Percentiles rank a stretch among this genome's conserved stretches.
These are phyloP conservation scores for Cephalopholis sonnerati DNA, from an alignment of 2,113 vertebrate genomes.

Conservation along the genomic window DNA sequence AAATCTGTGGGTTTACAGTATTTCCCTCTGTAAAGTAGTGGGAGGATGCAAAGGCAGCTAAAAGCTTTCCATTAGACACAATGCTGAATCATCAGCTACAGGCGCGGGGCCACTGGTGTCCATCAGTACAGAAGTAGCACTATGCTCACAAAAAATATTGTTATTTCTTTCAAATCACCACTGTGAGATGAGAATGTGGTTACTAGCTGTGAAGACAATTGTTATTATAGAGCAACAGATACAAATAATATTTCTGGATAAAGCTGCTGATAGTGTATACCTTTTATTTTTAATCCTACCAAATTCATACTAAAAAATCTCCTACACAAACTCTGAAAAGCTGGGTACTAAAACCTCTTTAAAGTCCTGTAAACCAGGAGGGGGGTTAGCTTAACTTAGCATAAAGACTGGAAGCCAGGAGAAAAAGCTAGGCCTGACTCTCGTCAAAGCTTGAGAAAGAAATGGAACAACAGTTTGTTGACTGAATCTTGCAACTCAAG, in stretches of 20 bases:
- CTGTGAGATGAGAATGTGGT: background rate
- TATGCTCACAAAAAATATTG: background rate
- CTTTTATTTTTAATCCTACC: too few relatives aligned
- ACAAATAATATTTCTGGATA: background rate
- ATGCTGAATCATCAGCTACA: conserved; percentile 59
- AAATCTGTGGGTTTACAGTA: conserved; percentile 30
- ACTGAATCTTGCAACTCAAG: too few relatives aligned
- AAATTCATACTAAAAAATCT: background rate
- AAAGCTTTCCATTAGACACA: conserved; percentile 68
- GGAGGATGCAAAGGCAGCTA: conserved; percentile 57
- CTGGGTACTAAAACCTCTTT: too few relatives aligned
- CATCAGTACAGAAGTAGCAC: conserved; percentile 19
- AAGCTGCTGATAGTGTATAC: background rate
- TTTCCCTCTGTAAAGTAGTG: conserved; percentile 42
- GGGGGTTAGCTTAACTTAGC: too few relatives aligned
- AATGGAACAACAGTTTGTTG: too few relatives aligned
- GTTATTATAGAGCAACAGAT: background rate
- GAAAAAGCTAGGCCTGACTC: background rate
- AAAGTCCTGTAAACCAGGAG: too few relatives aligned
- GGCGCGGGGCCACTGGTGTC: conserved; percentile 20
- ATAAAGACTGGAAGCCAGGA: background rate
- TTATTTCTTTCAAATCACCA: background rate
- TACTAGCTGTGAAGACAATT: background rate
- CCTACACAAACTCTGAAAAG: background rate
- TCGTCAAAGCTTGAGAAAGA: background rate